A percentile compares a stretch with the other conserved stretches of the same genome.
Evolutionary conservation across 1,140 invertebrate species (phyloP).

Genomic region (Zophobas atratus): DNA sequence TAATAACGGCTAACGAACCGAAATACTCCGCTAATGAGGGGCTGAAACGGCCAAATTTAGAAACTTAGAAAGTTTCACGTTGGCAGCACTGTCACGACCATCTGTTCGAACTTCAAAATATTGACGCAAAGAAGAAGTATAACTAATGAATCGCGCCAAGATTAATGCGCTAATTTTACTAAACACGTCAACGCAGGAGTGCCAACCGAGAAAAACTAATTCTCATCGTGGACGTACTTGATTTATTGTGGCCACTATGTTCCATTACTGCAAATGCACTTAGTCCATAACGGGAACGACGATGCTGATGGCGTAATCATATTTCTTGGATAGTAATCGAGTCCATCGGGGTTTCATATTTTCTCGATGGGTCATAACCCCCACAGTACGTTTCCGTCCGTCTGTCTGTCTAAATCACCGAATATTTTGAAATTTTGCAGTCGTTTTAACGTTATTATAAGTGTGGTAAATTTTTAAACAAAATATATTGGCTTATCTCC

Average conservation of each 20-base stretch:
- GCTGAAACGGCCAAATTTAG: neutral
- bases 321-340: too few species aligned
- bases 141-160: constrained; percentile 6
- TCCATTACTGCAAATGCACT: too few species aligned
- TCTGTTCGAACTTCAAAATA: constrained; percentile 6
- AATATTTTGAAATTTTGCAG: too few species aligned
- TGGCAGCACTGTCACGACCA: constrained; percentile 5
- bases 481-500: too few species aligned
- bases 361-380: too few species aligned
- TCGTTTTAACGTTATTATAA: too few species aligned
- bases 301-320: too few species aligned
- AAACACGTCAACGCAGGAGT: neutral
- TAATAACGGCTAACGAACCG: constrained; percentile 24
- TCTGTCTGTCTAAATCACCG: too few species aligned
- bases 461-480: too few species aligned
- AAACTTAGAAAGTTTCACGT: constrained; percentile 22
- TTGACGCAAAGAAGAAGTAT: neutral
- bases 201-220: neutral
- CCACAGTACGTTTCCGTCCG: too few species aligned
- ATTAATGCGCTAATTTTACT: neutral
- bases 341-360: too few species aligned
- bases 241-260: neutral
- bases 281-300: too few species aligned
- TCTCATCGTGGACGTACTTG: neutral
- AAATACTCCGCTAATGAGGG: constrained; percentile 14